These are phyloP conservation scores for Neodiprion pinetum DNA, from an alignment of 1,140 invertebrate genomes.

Conservation along the genomic window DNA sequence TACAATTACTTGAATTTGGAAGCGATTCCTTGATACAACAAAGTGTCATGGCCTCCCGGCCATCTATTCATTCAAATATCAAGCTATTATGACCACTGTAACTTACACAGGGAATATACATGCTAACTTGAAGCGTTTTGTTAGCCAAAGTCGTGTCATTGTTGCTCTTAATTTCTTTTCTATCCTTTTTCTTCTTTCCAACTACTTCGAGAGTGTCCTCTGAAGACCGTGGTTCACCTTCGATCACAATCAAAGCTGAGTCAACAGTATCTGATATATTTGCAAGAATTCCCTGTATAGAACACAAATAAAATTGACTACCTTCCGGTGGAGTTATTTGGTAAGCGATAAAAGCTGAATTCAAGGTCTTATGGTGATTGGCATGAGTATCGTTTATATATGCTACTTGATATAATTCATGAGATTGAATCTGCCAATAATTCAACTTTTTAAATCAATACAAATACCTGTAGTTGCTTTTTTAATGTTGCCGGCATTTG, in stretches of 20 bases:
- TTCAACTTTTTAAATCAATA: background rate
- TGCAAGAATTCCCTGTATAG: constrained; percentile 47
- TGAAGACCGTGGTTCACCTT: constrained; percentile 65
- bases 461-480: constrained; percentile 69
- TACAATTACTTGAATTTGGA: constrained; percentile 10
- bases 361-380: no score
- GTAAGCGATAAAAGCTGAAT: no score
- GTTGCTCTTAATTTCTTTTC: constrained; percentile 54
- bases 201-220: constrained; percentile 65
- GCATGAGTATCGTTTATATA: no score
- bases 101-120: constrained; percentile 75
- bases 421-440: background rate
- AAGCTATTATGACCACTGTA: background rate
- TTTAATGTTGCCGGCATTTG: constrained; percentile 67
- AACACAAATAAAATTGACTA: constrained; percentile 17
- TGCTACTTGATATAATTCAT: background rate
- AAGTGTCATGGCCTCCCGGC: no score
- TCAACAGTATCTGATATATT: constrained; percentile 55
- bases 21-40: no score
- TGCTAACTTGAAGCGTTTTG: constrained; percentile 59
- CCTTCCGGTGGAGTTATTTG: no score
- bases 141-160: constrained; percentile 52
- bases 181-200: constrained; percentile 64
- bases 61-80: no score
- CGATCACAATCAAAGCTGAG: constrained; percentile 67